phyloP scores from a whole-genome alignment of 2,888 invertebrate species.

The Eilema sororculum region DNA sequence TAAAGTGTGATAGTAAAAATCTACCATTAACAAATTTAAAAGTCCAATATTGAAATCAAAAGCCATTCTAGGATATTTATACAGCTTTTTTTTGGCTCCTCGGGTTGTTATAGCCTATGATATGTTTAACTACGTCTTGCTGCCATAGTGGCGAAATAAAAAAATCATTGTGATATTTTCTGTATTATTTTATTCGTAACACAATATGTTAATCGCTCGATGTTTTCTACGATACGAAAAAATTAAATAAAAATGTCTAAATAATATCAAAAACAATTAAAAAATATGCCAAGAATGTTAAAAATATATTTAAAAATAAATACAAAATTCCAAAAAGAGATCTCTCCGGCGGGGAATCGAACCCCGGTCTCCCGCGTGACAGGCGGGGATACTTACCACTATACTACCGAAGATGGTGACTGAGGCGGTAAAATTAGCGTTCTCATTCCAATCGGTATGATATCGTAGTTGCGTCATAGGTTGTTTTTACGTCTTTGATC shows the following conservation, averaged over 20 bases:
- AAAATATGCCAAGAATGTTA: background rate
- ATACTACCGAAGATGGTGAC: conserved; percentile 83
- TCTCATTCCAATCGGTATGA: conserved; percentile 8
- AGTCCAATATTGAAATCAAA: no score
- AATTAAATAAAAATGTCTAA: background rate
- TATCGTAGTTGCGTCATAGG: conserved; percentile 25
- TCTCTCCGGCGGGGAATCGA: conserved; percentile 87
- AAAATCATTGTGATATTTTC: no score
- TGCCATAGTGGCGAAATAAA: no score
- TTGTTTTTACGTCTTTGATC: conserved; percentile 23
- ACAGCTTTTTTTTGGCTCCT: no score
- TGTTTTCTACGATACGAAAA: no score
- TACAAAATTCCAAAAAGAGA: conserved; percentile 18
- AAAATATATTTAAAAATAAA: background rate
- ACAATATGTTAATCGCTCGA: no score
- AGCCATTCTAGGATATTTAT: no score
- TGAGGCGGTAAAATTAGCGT: background rate
- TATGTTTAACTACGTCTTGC: no score
- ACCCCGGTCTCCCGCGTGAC: conserved; percentile 88
- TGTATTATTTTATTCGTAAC: no score
- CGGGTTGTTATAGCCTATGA: no score
- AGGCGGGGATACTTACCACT: conserved; percentile 88
- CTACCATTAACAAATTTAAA: no score
- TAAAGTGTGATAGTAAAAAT: no score
- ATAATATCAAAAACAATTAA: background rate